Conservation (phyloP, 2,888 invertebrate species). For the Diaprepes abbreviatus region DNA sequence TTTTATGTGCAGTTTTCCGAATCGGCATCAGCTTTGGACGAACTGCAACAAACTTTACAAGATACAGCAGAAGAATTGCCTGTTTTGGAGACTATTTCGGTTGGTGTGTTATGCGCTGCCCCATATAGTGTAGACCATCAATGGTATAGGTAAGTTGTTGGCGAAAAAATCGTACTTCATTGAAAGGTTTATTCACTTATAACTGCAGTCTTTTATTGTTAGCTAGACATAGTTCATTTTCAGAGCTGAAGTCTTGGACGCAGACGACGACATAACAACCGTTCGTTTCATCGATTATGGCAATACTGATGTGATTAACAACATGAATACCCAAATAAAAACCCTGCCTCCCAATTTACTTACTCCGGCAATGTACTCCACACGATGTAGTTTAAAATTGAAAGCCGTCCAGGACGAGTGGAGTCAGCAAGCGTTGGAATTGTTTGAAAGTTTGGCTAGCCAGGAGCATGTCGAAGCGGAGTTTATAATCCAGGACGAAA, state of each 20-base stretch:
- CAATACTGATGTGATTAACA: slow-evolving; percentile 81
- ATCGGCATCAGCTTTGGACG: slow-evolving; percentile 71
- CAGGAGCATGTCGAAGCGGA: slow-evolving; percentile 55
- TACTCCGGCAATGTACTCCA: slow-evolving; percentile 71
- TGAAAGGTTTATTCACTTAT: too few relatives aligned
- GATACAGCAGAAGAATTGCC: slow-evolving; percentile 69
- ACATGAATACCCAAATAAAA: slow-evolving; percentile 74
- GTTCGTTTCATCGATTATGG: slow-evolving; percentile 85
- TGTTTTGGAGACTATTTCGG: slow-evolving; percentile 72
- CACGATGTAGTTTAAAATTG: slow-evolving; percentile 78
- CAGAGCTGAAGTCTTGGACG: slow-evolving; percentile 77
- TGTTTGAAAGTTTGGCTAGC: slow-evolving; percentile 67
- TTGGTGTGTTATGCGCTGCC: slow-evolving; percentile 79
- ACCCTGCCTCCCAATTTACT: slow-evolving; percentile 74
- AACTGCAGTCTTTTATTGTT: too few relatives aligned
- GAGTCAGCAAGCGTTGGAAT: slow-evolving; percentile 72
- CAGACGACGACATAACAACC: slow-evolving; percentile 81
- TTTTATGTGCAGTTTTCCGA: slow-evolving; percentile 81
- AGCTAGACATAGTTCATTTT: too few relatives aligned
- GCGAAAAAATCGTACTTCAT: too few relatives aligned
- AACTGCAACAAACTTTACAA: slow-evolving; percentile 77
- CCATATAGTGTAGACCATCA: slow-evolving; percentile 85
- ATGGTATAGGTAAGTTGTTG: slow-evolving; percentile 78
- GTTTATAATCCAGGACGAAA: slow-evolving; percentile 71
- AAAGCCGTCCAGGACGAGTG: slow-evolving; percentile 78